Percentiles rank a stretch among this genome's conserved stretches.
phyloP scores from a whole-genome alignment of 1,140 invertebrate genomes.

The Megalopta genalis region DNA sequence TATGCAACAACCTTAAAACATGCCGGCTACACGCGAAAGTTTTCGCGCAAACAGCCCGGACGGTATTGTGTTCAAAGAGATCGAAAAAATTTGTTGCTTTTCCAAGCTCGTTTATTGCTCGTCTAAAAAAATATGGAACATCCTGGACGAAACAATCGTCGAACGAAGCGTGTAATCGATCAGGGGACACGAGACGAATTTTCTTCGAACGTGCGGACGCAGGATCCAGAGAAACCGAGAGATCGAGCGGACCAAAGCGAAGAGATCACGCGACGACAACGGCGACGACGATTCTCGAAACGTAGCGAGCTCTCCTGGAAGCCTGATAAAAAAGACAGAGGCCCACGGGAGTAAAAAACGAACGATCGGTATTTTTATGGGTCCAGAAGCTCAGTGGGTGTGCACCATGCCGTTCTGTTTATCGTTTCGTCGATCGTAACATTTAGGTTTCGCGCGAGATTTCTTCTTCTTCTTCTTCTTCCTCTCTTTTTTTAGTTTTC shows the following conservation, averaged over 20 bases:
- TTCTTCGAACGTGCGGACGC: not conserved
- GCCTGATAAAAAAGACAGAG: constrained; percentile 20
- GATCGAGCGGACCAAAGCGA: constrained; percentile 11
- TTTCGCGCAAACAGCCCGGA: too few species aligned
- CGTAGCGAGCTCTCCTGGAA: constrained; percentile 20
- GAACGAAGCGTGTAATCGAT: too few species aligned
- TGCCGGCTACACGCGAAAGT: too few species aligned
- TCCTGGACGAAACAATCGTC: too few species aligned
- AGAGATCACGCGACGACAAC: constrained; percentile 11
- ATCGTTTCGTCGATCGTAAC: constrained; percentile 25
- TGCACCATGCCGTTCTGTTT: constrained; percentile 23
- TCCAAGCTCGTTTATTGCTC: too few species aligned
- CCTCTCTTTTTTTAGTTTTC: not conserved
- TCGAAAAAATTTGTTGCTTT: too few species aligned
- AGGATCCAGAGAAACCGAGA: not conserved
- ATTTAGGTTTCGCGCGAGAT: constrained; percentile 9
- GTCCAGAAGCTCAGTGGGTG: constrained; percentile 17
- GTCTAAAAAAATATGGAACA: too few species aligned
- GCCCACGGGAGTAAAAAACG: constrained; percentile 15
- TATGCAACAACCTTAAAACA: too few species aligned
- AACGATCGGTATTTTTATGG: constrained; percentile 30
- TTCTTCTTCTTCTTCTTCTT: not conserved
- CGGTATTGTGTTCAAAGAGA: too few species aligned
- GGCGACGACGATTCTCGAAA: constrained; percentile 1
- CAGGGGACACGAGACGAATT: too few species aligned